Base-by-base conservation (phyloP, 2,113 vertebrate genomes). In the Rhinolophus sinicus region DNA sequence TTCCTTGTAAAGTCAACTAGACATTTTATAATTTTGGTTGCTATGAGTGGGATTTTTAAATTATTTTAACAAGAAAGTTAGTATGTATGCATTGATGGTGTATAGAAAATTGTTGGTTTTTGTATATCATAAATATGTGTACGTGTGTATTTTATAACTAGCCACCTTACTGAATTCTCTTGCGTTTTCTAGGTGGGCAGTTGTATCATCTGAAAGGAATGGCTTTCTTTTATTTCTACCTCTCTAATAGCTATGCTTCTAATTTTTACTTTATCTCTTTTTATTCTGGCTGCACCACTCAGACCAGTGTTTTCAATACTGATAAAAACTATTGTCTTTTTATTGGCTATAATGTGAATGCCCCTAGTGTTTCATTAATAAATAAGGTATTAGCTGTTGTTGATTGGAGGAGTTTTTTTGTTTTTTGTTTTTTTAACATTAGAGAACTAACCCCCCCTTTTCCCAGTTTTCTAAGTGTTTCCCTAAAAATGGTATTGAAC, bases 401-500 rank as follows among this genome's bases (percentile, higher is more conserved):
- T 91, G 30, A 69, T 28, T 83, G 33, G 82, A 81, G 50, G 30
- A 44, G 40, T n/a, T n/a, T n/a, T n/a, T n/a, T 15, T 40, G n/a
- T 76, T 54, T 52, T 30, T 22, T 38, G 4, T 38, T 77, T 14
- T 16, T 56, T 35, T 76, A 30, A 90, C 93, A 19, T 90, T 87
- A 82, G 40, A 70, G 10, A 86, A 78, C 1, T 44, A 30, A 58
- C 3, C n/a, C 16, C n/a, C 16, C 24, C 14, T 76, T 86, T 91
- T 77, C 5, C 22, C 76, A 75, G 33, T 60, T 89, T 93, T 77
- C 87, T 70, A 82, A 95, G 64, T 8, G 7, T 90, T 97, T 97
- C 73, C 56, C 54, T 94, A 30, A 78, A 93, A 92, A 60, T 1
- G 2, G 19, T 65, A 21, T 58, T 62, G 81, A 83, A 35, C 35